A percentile compares a stretch with the other conserved stretches of the same genome.
Conservation (phyloP, 1,140 invertebrate genomes). For the Drosophila watanabei region DNA sequence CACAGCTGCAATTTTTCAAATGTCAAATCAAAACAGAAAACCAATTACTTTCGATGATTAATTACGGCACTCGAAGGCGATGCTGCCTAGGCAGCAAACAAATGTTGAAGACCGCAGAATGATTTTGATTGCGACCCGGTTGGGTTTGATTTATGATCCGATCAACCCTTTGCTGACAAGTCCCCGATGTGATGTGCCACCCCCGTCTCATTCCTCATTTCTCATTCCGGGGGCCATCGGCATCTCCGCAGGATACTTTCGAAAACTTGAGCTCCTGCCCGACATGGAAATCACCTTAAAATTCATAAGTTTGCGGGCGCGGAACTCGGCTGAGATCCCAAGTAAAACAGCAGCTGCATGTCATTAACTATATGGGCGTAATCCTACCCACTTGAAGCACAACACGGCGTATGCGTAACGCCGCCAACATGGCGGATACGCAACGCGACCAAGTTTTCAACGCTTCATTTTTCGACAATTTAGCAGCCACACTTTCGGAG, state of each 20-base stretch:
- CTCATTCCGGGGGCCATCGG: background rate
- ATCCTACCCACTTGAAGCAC: slow-evolving; percentile 50
- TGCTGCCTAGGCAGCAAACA: slow-evolving; percentile 38
- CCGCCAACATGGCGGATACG: slow-evolving; percentile 59
- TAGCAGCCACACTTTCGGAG: slow-evolving; percentile 45
- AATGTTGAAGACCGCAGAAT: slow-evolving; percentile 76
- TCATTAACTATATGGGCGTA: slow-evolving; percentile 77
- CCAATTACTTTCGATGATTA: slow-evolving; percentile 81
- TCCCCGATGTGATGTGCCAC: slow-evolving; percentile 33
- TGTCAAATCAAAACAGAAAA: slow-evolving; percentile 82
- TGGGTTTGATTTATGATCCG: slow-evolving; percentile 70
- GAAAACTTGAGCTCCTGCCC: slow-evolving; percentile 21
- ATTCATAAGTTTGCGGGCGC: slow-evolving; percentile 73
- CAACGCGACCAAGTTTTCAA: slow-evolving; percentile 70
- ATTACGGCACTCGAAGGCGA: slow-evolving; percentile 51
- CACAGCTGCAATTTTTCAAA: slow-evolving; percentile 81
- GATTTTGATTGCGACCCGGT: slow-evolving; percentile 73
- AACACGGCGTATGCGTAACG: slow-evolving; percentile 65
- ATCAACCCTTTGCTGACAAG: slow-evolving; percentile 61
- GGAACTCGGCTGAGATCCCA: slow-evolving; percentile 36
- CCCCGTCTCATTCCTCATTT: no score
- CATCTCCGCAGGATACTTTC: slow-evolving; percentile 12
- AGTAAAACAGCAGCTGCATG: slow-evolving; percentile 75
- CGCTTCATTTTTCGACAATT: slow-evolving; percentile 79
- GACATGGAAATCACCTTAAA: slow-evolving; percentile 78